Evolutionary conservation across 2,888 invertebrate genomes (phyloP).

Genomic region (Amblyteles armatorius): DNA sequence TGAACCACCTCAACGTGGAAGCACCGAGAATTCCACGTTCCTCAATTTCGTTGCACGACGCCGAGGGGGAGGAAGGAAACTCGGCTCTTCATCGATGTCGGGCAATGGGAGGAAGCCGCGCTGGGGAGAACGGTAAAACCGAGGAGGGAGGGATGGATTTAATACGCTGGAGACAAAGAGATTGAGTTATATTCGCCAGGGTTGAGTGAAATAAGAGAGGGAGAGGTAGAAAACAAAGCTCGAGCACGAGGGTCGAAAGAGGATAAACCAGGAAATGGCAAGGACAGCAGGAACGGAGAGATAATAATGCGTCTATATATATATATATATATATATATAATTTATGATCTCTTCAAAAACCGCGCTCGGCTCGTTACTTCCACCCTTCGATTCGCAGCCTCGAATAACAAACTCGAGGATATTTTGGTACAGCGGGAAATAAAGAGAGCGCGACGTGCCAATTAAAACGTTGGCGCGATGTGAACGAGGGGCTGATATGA

Average conservation of each 20-base stretch:
- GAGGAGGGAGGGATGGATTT: constrained; percentile 35
- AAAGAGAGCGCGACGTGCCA: constrained; percentile 32
- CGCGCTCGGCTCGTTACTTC: constrained; percentile 51
- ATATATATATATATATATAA: constrained; percentile 22
- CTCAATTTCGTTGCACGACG: constrained; percentile 18
- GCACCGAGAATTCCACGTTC: constrained; percentile 25
- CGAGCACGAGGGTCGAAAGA: constrained; percentile 4
- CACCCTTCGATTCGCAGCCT: constrained; percentile 42
- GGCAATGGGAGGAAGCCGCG: constrained; percentile 14
- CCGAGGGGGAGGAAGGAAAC: constrained; percentile 21
- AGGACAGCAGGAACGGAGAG: constrained; percentile 27
- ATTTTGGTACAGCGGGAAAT: constrained; percentile 37
- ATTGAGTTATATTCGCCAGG: constrained; percentile 48
- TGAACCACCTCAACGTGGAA: constrained; percentile 30
- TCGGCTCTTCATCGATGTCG: constrained; percentile 53
- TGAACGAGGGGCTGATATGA: constrained; percentile 16
- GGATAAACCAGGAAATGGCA: constrained; percentile 43
- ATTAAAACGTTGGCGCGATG: constrained; percentile 43
- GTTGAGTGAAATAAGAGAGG: constrained; percentile 18
- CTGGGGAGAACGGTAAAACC: constrained; percentile 28
- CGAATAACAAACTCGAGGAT: constrained; percentile 54
- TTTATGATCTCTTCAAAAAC: constrained; percentile 52
- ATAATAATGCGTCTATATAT: background rate
- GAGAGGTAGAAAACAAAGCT: background rate
- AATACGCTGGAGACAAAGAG: constrained; percentile 60